These are phyloP conservation scores for Nanorana parkeri DNA, from an alignment of 2,113 vertebrate species.

Conservation along the genomic window DNA sequence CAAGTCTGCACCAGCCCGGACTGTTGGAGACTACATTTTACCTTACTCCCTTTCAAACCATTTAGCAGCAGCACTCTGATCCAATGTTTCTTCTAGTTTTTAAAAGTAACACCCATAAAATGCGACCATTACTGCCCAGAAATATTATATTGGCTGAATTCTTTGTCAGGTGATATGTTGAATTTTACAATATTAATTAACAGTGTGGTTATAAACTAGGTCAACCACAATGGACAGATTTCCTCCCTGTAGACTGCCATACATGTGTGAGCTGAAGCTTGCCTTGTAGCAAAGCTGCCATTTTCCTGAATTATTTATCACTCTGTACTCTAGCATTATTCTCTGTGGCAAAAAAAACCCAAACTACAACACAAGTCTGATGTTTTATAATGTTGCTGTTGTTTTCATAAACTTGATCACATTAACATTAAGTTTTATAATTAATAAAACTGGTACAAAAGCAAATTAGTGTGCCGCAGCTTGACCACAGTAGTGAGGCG, in stretches of 20 bases:
- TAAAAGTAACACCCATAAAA: no score
- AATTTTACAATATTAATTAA: neutral
- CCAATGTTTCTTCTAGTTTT: no score
- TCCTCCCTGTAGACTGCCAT: neutral
- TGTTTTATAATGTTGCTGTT: neutral
- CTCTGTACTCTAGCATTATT: slow-evolving; percentile 5
- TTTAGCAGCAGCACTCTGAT: no score
- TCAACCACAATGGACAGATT: neutral
- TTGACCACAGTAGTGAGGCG: no score
- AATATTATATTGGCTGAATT: neutral
- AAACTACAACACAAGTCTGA: no score
- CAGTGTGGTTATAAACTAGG: slow-evolving; percentile 10
- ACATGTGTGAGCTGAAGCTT: neutral
- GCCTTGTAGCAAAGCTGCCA: neutral
- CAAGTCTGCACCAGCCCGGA: no score
- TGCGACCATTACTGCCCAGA: no score
- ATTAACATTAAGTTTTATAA: neutral
- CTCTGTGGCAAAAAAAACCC: neutral
- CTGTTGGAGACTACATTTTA: no score
- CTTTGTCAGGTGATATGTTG: neutral
- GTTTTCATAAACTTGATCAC: neutral
- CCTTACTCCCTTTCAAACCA: no score
- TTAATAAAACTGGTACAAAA: neutral
- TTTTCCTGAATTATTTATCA: slow-evolving; percentile 23
- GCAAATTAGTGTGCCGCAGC: no score